Evolutionary conservation across 2,113 vertebrate genomes (phyloP), one percentile per base, ranked within the genome.

Genomic region (Bubo bubo): DNA sequence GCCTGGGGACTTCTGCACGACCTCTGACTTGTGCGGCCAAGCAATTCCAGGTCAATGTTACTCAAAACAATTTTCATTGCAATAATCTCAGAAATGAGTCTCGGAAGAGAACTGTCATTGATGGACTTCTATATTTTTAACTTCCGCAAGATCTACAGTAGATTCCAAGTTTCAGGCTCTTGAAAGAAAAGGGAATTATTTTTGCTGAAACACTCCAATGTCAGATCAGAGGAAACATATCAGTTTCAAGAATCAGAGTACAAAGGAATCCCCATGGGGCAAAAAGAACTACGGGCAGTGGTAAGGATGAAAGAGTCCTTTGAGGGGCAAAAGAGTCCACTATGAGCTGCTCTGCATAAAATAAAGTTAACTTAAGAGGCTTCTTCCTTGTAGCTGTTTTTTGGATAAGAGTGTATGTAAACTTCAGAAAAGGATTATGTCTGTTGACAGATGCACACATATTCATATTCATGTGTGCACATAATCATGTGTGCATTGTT

Each of bases 141-240:
- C 58, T 86, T 68, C 56, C 5, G 2, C 27, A 41, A 76, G 30
- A 75, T 45, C 62, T 76, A 7, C 14, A 85, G 62, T 50, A 89
- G 66, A 92, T 93, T 89, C 86, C 80, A 93, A 91, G 85, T 95
- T 95, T 86, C 84, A 79, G 53, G 76, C 79, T 75, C 43, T 79
- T 94, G 90, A 73, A 95, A 41, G 64, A 94, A 97, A 84, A 83
- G 79, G 75, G 77, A 97, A 85, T 91, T 85, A 88, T 93, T 93
- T 95, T 76, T 95, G 45, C 58, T 75, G 62, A 66, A 94, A 66
- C 49, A 35, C 93, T 97, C 95, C 95, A 91, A 90, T 96, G 93
- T 91, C 86, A 91, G 96, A 95, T 92, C 87, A 94, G 90, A 97
- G 76, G 88, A 73, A 93, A 80, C 1, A 5, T 75, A 95, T 86